Evolutionary conservation across 2,888 invertebrate species (phyloP), one percentile per base, ranked within the genome.

Genomic region (Lochmaea capreae): DNA sequence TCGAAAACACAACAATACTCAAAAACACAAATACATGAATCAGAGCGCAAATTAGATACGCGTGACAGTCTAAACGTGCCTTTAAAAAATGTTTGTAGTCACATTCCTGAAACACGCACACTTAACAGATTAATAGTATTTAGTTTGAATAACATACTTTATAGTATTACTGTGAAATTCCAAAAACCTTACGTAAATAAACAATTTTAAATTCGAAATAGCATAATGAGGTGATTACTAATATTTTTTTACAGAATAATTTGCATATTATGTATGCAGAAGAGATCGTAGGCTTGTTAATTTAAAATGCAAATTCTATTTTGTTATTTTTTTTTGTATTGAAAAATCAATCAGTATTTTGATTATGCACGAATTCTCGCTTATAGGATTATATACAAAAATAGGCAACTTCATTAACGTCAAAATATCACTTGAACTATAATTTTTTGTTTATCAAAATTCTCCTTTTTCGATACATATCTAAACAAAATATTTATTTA

Each of bases 351-450:
- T 59, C 6, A 26, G 1, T 26, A 59, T 59, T 72, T 72, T n/a
- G 59, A 69, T 70, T 72, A 57, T 42, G 42, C 43, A 49, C 54
- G 58, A 16, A 65, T 57, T 63, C 18, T 54, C 11, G 62, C 9
- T 39, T 26, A 39, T 39, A 61, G n/a, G 42, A 14, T 63, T 26
- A 22, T 76, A 71, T 72, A 73, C 65, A 72, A 77, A 76, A 77
- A 66, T 63, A 71, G 75, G 74, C 74, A 71, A 75, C 63, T 65
- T 59, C 69, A 72, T 72, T 54, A 54, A 16, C 72, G 57, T 76
- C 74, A 75, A 73, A 76, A 74, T 74, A 75, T 72, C 75, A 69
- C 58, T 67, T 68, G 69, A 63, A 62, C 12, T 16, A 39, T 54
- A 16, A 52, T 54, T 22, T 43, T 43, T 68, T 61, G 11, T 59